A percentile compares a stretch with the other conserved stretches of the same genome.
Conservation (phyloP, 2,113 vertebrate species). For the Hypocryptadius cinnamomeus region DNA sequence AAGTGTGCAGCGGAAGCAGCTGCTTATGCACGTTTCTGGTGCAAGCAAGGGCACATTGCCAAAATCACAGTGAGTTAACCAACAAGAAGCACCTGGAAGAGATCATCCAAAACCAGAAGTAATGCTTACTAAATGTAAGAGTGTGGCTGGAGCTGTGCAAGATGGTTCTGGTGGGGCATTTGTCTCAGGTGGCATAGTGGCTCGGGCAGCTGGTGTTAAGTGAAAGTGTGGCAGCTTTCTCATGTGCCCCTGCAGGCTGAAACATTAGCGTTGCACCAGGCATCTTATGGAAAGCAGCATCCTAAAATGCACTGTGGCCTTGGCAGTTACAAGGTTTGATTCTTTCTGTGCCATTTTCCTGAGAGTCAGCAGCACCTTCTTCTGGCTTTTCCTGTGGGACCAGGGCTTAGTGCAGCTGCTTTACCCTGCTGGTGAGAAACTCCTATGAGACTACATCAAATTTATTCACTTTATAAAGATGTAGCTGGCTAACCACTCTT, state of each 20-base stretch:
- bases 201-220: fast-evolving
- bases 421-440: background rate
- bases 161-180: background rate
- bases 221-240: background rate
- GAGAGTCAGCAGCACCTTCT: background rate
- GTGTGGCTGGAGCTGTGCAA: fast-evolving
- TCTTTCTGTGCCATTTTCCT: background rate
- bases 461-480: background rate
- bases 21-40: background rate
- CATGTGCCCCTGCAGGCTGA: background rate
- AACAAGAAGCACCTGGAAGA: background rate
- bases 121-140: background rate
- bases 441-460: background rate
- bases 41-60: background rate
- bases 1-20: background rate
- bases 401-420: background rate
- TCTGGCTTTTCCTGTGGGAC: background rate
- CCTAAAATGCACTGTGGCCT: background rate
- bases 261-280: fast-evolving
- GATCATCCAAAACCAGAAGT: background rate
- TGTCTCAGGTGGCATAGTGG: background rate
- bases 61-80: background rate
- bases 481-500: background rate
- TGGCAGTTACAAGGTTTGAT: background rate
- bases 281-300: background rate